Evolutionary conservation across 2,113 vertebrate genomes (phyloP), one percentile per base, ranked within the genome.

Genomic region (Eudyptes chrysolophus): DNA sequence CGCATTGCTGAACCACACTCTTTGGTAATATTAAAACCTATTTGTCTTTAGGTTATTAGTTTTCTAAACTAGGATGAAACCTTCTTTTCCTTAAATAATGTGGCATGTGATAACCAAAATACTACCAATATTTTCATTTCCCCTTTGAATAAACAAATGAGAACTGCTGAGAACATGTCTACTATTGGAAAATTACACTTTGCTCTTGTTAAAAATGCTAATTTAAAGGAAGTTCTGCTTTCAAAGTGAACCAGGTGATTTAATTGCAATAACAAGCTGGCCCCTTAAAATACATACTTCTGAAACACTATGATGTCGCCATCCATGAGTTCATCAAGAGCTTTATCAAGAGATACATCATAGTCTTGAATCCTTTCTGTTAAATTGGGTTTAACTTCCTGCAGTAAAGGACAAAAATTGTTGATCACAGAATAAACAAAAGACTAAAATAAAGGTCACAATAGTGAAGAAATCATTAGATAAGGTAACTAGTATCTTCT

Each of bases 301-400:
- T 99, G 99, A 98, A 99, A 99, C 95, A 99, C 99, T 95, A 99
- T 99, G 97, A 99, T 99, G 98, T 99, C 99, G 44, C 99, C 99
- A 72, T 99, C 99, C 99, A 99, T 99, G 90, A 99, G 99, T 98
- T 99, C 99, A 81, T 99, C 99, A 42, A 99, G 99, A 98, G 99
- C 99, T 98, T 99, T 99, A 98, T 99, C 99, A 97, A 99, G 99
- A 97, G 99, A 99, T 94, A 99, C 99, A 82, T 99, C 99, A 79
- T 99, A 99, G 98, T 99, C 99, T 98, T 99, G 99, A 98, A 99
- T 99, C 97, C 99, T 98, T 98, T 99, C 99, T 34, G 99, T 99
- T 99, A 99, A 99, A 98, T 99, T 99, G 98, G 99, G 99, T 98
- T 99, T 99, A 99, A 99, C 99, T 99, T 99, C 99, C 99, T 99